Percentiles rank a stretch among this genome's conserved stretches.
These are phyloP conservation scores for Climacteris rufus DNA, from an alignment of 2,113 vertebrate genomes.

Conservation along the genomic window DNA sequence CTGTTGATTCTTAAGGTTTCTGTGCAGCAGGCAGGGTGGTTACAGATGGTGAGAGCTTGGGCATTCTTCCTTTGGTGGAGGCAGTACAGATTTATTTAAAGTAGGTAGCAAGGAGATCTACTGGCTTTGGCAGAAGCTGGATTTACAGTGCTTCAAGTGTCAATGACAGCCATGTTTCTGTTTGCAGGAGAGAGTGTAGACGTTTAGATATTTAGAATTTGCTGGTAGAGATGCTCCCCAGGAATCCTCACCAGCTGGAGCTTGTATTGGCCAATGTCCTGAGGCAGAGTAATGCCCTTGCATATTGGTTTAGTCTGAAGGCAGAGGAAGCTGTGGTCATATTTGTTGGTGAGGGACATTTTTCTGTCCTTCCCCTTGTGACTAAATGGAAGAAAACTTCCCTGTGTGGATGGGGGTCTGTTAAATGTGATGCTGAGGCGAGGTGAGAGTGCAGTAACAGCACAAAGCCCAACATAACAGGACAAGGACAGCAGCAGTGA, in stretches of 20 bases:
- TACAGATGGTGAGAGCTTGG: not conserved
- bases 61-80: not conserved
- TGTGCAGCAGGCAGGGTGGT: not conserved
- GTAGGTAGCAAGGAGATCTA: not conserved
- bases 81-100: not conserved
- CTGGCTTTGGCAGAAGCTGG: not conserved
- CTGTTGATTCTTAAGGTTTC: not conserved
- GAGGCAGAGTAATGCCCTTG: not conserved
- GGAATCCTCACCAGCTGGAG: not conserved
- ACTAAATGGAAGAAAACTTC: not conserved
- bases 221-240: not conserved
- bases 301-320: not conserved
- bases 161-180: not conserved
- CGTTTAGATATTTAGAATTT: not conserved
- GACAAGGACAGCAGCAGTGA: not conserved
- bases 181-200: not conserved
- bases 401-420: not conserved
- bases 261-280: not conserved
- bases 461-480: not conserved
- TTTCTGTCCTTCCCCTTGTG: not conserved
- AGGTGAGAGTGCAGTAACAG: not conserved
- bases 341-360: not conserved
- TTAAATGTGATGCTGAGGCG: not conserved
- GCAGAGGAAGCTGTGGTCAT: not conserved
- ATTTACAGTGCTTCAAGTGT: not conserved